Conservation (phyloP, 2,113 vertebrate genomes). For the Pantherophis guttatus region DNA sequence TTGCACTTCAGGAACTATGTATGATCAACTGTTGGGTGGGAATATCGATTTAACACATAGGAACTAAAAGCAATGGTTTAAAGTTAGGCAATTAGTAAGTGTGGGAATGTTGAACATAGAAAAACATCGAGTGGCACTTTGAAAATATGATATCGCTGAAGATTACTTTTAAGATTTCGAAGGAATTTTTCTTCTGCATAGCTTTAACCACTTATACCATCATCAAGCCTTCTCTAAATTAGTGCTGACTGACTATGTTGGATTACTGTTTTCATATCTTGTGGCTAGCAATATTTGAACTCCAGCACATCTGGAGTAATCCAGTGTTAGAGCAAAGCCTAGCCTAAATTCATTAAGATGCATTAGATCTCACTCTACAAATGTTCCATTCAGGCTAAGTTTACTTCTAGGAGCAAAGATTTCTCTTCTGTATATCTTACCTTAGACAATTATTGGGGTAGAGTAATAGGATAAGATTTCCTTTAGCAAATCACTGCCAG, state of each 20-base stretch:
- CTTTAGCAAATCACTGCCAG: neutral
- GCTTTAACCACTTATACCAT: neutral
- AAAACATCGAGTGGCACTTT: neutral
- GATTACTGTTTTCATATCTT: neutral
- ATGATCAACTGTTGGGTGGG: neutral
- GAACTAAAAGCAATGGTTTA: neutral
- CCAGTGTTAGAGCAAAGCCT: neutral
- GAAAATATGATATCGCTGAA: neutral
- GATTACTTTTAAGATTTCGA: neutral
- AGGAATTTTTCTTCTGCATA: neutral
- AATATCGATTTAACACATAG: neutral
- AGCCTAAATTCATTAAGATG: neutral
- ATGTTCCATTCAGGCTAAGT: neutral
- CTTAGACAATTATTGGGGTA: neutral
- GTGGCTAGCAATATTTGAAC: neutral
- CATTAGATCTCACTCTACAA: neutral
- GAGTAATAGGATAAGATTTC: neutral
- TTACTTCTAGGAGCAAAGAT: neutral
- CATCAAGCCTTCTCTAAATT: neutral
- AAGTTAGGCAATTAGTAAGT: neutral
- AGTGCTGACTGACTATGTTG: neutral
- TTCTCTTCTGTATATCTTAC: neutral
- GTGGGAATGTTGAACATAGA: neutral
- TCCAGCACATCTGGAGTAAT: neutral
- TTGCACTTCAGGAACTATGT: neutral